Evolutionary conservation across 1,140 invertebrate species (phyloP).

Genomic region (Plectrocnemia conspersa): DNA sequence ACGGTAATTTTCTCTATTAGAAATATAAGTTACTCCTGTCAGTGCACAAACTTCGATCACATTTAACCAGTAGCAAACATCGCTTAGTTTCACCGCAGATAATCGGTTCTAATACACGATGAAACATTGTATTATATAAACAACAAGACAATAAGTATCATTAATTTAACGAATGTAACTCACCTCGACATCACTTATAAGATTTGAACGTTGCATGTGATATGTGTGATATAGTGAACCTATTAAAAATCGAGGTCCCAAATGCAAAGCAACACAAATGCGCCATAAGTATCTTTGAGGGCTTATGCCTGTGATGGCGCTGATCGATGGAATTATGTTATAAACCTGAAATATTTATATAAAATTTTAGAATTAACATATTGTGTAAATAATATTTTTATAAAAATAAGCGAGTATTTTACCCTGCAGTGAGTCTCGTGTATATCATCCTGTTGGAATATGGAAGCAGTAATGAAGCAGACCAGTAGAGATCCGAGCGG

Average conservation of each 20-base stretch:
- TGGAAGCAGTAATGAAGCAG: conserved; percentile 81
- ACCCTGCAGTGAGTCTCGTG: conserved; percentile 89
- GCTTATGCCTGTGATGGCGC: conserved; percentile 84
- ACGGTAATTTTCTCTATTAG: conserved; percentile 93
- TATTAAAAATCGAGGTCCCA: conserved; percentile 80
- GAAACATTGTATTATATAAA: neutral
- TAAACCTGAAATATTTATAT: conserved; percentile 64
- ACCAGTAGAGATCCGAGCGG: conserved; percentile 74
- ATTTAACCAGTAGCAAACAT: conserved; percentile 78
- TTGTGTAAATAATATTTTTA: neutral
- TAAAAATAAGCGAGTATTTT: conserved; percentile 43
- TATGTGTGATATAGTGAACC: conserved; percentile 79
- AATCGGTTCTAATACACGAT: conserved; percentile 43
- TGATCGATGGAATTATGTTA: conserved; percentile 87
- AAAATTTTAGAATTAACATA: conserved; percentile 7
- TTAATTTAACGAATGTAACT: conserved; percentile 28
- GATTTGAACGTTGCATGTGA: conserved; percentile 64
- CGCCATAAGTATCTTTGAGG: conserved; percentile 90
- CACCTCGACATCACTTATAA: conserved; percentile 54
- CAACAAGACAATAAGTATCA: neutral
- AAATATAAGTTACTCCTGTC: conserved; percentile 86
- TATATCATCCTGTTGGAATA: conserved; percentile 86
- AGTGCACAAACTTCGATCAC: conserved; percentile 77
- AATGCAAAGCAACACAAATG: conserved; percentile 82
- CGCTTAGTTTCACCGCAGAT: conserved; percentile 58